Conservation (phyloP, 2,797 vertebrate genomes). For the Malurus leucopterus region DNA sequence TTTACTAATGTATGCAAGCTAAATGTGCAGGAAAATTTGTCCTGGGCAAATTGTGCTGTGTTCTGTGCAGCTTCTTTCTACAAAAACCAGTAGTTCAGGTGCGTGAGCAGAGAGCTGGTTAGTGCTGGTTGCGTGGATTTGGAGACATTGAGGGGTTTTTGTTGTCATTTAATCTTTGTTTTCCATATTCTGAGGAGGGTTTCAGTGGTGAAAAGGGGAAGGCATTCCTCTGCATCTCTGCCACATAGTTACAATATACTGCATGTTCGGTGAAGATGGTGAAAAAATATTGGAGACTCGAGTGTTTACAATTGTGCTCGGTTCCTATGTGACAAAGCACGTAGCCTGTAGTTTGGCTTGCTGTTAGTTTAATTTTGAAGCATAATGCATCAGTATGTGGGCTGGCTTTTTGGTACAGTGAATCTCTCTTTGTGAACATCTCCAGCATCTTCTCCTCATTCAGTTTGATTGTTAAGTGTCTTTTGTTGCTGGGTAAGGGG, state of each 20-base stretch:
- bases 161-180: background rate
- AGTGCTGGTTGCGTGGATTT: background rate
- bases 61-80: background rate
- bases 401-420: background rate
- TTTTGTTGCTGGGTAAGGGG: accelerated
- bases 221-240: background rate
- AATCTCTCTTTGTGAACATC: accelerated
- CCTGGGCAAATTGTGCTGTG: background rate
- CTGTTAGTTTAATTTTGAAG: background rate
- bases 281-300: background rate
- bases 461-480: accelerated
- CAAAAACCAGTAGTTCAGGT: background rate
- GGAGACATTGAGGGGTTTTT: background rate
- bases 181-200: background rate
- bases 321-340: background rate
- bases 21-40: background rate
- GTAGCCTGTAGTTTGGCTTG: background rate
- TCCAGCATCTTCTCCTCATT: background rate
- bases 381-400: too few relatives aligned
- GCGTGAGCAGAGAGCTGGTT: background rate
- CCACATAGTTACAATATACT: accelerated
- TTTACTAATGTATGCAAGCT: background rate
- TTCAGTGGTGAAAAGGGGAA: background rate
- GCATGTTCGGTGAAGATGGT: background rate
- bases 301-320: accelerated